phyloP scores from a whole-genome alignment of 1,140 invertebrate genomes.

The Pogonomyrmex barbatus region DNA sequence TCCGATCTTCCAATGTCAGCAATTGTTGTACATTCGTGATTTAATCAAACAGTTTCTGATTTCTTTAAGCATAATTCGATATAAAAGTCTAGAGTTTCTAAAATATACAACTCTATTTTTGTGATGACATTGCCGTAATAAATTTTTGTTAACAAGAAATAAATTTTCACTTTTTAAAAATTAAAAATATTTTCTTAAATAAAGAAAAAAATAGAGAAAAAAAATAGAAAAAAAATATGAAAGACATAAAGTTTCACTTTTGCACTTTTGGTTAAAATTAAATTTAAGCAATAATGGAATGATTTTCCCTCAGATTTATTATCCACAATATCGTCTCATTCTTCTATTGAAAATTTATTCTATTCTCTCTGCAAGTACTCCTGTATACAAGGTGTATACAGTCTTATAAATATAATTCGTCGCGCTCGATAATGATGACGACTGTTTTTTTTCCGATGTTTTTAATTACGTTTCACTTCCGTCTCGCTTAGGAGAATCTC shows the following conservation, averaged over 20 bases:
- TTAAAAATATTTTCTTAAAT: background rate
- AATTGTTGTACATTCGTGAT: slow-evolving; percentile 1
- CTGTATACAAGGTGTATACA: too few relatives aligned
- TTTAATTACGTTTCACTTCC: slow-evolving; percentile 3
- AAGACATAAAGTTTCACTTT: background rate
- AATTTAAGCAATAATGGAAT: background rate
- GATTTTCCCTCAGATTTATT: background rate
- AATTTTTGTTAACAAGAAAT: slow-evolving; percentile 9
- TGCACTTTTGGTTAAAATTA: slow-evolving; percentile 2
- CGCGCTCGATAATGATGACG: background rate
- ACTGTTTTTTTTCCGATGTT: background rate
- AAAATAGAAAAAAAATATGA: background rate
- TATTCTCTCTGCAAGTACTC: background rate
- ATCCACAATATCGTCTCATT: slow-evolving; percentile 18
- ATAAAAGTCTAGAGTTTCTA: background rate
- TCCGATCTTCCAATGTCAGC: slow-evolving; percentile 8
- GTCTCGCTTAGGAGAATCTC: slow-evolving; percentile 6
- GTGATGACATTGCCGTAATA: background rate
- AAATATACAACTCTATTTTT: background rate
- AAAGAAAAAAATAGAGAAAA: background rate
- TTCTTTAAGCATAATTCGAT: slow-evolving; percentile 32
- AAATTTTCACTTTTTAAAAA: slow-evolving; percentile 24
- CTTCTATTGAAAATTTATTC: slow-evolving; percentile 19
- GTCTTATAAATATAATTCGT: slow-evolving; percentile 3
- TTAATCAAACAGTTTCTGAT: slow-evolving; percentile 20